A percentile compares a stretch with the other conserved stretches of the same genome.
Conservation (phyloP, 2,797 vertebrate genomes). For the Dendrocincla fuliginosa region DNA sequence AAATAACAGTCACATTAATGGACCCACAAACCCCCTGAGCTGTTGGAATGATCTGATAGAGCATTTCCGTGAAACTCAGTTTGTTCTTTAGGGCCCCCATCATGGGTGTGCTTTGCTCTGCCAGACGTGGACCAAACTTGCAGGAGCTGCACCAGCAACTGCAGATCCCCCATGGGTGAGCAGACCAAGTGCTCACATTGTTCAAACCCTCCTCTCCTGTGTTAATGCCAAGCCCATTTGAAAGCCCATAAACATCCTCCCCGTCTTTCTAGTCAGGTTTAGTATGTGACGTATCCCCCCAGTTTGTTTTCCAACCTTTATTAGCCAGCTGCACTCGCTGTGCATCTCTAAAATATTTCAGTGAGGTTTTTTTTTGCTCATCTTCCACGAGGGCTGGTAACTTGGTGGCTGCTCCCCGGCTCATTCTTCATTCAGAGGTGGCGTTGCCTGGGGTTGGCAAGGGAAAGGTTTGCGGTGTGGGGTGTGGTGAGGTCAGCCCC, state of each 20-base stretch:
- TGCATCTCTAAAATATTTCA: slow-evolving; percentile 78
- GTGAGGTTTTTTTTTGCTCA: slow-evolving; percentile 56
- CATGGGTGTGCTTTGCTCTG: background rate
- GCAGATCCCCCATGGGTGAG: background rate
- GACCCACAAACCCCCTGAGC: background rate
- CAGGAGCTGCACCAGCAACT: background rate
- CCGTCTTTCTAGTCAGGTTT: slow-evolving; percentile 64
- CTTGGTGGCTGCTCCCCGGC: slow-evolving; percentile 80
- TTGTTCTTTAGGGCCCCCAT: background rate
- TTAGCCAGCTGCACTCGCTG: slow-evolving; percentile 65
- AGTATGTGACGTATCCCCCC: slow-evolving; percentile 59
- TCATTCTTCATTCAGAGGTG: slow-evolving; percentile 87
- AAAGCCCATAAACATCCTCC: slow-evolving; percentile 65
- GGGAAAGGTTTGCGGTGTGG: slow-evolving; percentile 80
- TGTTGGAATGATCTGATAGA: background rate
- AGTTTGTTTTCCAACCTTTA: slow-evolving; percentile 71
- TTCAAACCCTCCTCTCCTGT: slow-evolving; percentile 23
- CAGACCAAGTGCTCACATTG: slow-evolving; percentile 29
- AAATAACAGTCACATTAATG: slow-evolving; percentile 56
- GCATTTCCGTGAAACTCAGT: slow-evolving; percentile 58
- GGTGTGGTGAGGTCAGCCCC: slow-evolving; percentile 79
- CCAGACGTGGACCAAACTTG: background rate
- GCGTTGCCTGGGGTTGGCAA: slow-evolving; percentile 82
- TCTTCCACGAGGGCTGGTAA: slow-evolving; percentile 78
- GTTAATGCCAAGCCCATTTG: slow-evolving; percentile 50